Base-by-base conservation (phyloP, 2,113 vertebrate species). In the Sarotherodon lohbergeri region DNA sequence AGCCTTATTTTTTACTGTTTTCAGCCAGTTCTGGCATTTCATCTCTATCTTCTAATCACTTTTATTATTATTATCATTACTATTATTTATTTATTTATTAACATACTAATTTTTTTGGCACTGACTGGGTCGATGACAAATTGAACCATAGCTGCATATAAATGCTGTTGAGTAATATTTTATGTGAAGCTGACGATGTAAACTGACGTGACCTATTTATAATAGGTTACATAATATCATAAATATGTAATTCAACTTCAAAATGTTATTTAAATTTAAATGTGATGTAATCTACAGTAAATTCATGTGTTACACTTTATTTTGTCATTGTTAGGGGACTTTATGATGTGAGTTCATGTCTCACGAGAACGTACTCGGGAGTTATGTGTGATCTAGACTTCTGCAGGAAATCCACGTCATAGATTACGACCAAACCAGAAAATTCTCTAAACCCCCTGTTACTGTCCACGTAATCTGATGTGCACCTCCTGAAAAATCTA, bases 51-150 rank as follows among this genome's bases (percentile, higher is more conserved):
- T 66, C 0, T 63, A 63, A 54, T 0, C 3, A 54, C 22, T 54
- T 9, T 54, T 54, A 22, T 54, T 6, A 54, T 54, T 54, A 54
- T 22, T 54, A 22, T 22, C 5, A 55, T 55, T 55, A 24, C n/a
- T 12, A 24, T 55, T 55, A 55, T 55, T 12, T 2, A 55, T 54
- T 54, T 54, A 54, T 55, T 55, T 55, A 22, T 55, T 55, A 55
- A 55, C 2, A 0, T 55, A 0, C n/a, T 2, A 24, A 24, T 4
- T 13, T 56, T 13, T 56, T 27, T 22, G 55, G 55, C 5, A 56
- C 22, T 56, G 52, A 54, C 52, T 54, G 52, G 52, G n/a, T 54
- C 9, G 5, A 54, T 5, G n/a, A 11, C 52, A 54, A 54, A 54
- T 19, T 22, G 5, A 54, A 54, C 19, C 19, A 54, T 54, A 56